These are phyloP conservation scores for Brachyhypopomus gauderio DNA, from an alignment of 2,113 vertebrate species.

Conservation along the genomic window DNA sequence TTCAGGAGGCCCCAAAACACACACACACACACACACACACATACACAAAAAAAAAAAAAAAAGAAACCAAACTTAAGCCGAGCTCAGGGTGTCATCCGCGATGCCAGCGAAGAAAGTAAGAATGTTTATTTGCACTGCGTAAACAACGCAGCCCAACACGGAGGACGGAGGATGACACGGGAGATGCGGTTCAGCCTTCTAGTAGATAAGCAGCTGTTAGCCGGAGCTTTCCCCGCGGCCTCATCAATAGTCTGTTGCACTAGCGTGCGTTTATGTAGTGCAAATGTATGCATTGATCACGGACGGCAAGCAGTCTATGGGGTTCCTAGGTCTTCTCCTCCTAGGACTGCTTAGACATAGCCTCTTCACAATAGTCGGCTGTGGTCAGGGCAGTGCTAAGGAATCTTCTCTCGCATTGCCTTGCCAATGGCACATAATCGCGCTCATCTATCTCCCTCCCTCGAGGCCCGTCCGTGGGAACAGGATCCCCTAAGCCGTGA, in stretches of 20 bases:
- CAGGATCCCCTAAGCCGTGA: slow-evolving; percentile 12
- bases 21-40: too few relatives aligned
- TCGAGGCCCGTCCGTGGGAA: slow-evolving; percentile 1
- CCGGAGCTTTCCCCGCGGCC: neutral
- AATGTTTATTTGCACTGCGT: slow-evolving; percentile 11
- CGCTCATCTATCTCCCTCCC: slow-evolving; percentile 8
- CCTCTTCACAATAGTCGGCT: neutral
- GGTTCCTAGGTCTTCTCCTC: neutral
- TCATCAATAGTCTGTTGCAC: neutral
- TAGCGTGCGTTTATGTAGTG: neutral
- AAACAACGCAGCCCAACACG: slow-evolving; percentile 10
- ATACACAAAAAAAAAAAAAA: too few relatives aligned
- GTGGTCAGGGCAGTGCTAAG: neutral
- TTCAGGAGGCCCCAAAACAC: neutral
- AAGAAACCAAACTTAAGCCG: neutral
- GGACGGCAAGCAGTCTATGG: neutral
- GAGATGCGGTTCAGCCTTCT: slow-evolving; percentile 1
- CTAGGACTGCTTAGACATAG: neutral
- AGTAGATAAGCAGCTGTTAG: neutral
- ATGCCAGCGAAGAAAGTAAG: slow-evolving; percentile 2
- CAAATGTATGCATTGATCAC: neutral
- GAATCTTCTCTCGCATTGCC: neutral
- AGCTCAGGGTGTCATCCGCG: slow-evolving; percentile 2
- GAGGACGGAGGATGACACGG: neutral
- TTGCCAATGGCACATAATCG: slow-evolving; percentile 4